Evolutionary conservation across 2,113 vertebrate species (phyloP), one percentile per base, ranked within the genome.

Genomic region (Hemicordylus capensis): DNA sequence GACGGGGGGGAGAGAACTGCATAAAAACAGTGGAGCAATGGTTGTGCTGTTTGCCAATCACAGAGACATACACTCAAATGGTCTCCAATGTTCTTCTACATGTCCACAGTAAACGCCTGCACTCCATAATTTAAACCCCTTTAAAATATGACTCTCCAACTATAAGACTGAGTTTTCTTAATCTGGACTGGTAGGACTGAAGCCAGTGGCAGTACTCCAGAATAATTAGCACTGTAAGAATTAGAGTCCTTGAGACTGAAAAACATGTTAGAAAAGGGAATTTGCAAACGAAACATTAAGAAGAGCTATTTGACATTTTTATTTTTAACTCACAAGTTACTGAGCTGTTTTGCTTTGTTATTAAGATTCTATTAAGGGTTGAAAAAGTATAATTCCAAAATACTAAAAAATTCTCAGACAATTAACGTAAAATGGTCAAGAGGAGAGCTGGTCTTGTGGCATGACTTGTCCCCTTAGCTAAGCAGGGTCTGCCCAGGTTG

Each of bases 281-380:
- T 15, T 28, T 28, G 87, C 89, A 91, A 76, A 37, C 90, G 82
- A 85, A 74, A 91, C 93, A 88, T 76, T 64, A 87, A 90, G 51
- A n/a, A 85, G 42, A 69, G 11, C 51, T 85, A 70, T 89, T 76
- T 79, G 85, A 58, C 34, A 37, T 84, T 66, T 76, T 4, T n/a
- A n/a, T 59, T 66, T 67, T 76, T 56, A 54, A 69, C 14, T 19
- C 37, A 14, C 81, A 84, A 61, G 82, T 74, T 82, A 42, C 80
- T 80, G 83, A 59, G 75, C 24, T n/a, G 28, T 80, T 86, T 63
- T 46, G 19, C 56, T 14, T 85, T 63, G n/a, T 66, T 80, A 37
- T 10, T 64, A 51, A 54, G 11, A 10, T 2, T 1, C 19, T 46
- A 48, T 44, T 31, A 37, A 9, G n/a, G 82, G 61, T 87, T 48